A percentile compares a stretch with the other conserved stretches of the same genome.
These are phyloP conservation scores for Pelusios castaneus DNA, from an alignment of 2,113 vertebrate species.

Conservation along the genomic window DNA sequence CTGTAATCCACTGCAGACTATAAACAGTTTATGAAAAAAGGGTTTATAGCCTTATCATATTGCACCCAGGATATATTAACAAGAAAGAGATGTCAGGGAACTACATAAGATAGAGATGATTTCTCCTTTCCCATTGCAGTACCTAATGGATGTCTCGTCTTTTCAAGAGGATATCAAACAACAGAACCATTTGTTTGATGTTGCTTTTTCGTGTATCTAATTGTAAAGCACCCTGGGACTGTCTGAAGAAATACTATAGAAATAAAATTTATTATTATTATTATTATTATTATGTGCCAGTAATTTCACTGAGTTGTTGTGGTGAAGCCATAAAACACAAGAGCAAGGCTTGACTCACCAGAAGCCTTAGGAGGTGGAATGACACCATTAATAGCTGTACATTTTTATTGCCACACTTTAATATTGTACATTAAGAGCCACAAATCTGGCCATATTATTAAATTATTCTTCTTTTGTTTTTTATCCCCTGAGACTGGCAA, in stretches of 20 bases:
- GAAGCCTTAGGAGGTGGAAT: neutral
- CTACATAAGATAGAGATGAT: neutral
- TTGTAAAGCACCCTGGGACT: constrained; percentile 29
- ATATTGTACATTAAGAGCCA: constrained; percentile 38
- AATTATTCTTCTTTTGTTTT: neutral
- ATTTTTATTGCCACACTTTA: constrained; percentile 59
- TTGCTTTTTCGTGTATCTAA: constrained; percentile 7
- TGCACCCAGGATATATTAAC: neutral
- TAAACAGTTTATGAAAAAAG: neutral
- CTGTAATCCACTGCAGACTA: neutral
- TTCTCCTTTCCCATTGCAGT: fast-evolving
- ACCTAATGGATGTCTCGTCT: neutral
- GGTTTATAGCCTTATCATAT: neutral
- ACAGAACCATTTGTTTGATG: neutral
- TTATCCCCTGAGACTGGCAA: neutral
- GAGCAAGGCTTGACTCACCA: neutral
- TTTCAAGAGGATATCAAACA: neutral
- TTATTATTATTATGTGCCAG: constrained; percentile 1
- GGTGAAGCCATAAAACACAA: constrained; percentile 47
- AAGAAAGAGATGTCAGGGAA: neutral
- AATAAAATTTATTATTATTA: constrained; percentile 24
- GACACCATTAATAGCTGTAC: constrained; percentile 45
- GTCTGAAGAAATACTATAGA: neutral
- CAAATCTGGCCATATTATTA: constrained; percentile 44
- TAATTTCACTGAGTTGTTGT: constrained; percentile 38